Conservation (phyloP, 2,797 vertebrate genomes). For the Sphaeramia orbicularis region DNA sequence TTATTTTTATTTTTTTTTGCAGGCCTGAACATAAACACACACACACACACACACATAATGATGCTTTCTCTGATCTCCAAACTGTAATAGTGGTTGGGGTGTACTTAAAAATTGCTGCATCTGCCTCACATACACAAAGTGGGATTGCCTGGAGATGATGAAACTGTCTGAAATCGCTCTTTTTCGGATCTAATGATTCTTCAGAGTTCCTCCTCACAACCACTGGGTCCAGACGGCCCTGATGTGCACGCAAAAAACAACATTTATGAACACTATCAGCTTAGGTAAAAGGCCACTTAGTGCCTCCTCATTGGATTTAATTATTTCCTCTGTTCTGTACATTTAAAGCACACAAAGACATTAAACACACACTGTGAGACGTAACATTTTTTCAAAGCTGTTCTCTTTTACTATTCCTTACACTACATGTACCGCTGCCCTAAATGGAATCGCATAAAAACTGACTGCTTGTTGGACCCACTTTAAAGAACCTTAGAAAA, state of each 20-base stretch:
- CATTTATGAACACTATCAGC: constrained; percentile 39
- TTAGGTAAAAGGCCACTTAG: constrained; percentile 29
- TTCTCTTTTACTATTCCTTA: constrained; percentile 9
- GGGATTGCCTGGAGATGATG: constrained; percentile 71
- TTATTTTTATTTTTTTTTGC: not conserved
- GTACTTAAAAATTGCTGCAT: constrained; percentile 54
- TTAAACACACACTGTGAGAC: constrained; percentile 7
- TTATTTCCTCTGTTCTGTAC: not conserved
- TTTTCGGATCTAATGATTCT: constrained; percentile 71
- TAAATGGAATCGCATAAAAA: constrained; percentile 34
- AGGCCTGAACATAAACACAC: not conserved
- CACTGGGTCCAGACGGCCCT: constrained; percentile 30
- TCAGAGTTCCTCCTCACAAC: constrained; percentile 52
- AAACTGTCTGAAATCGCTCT: constrained; percentile 71
- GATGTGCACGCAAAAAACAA: constrained; percentile 45
- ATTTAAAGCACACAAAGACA: constrained; percentile 9
- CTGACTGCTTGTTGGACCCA: constrained; percentile 26
- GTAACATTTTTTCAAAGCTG: constrained; percentile 26
- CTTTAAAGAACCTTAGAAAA: constrained; percentile 28
- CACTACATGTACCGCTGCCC: constrained; percentile 14
- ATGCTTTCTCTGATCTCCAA: constrained; percentile 48
- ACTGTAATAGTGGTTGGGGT: constrained; percentile 46
- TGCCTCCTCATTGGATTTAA: constrained; percentile 18
- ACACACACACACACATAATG: constrained; percentile 1
- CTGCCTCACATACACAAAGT: constrained; percentile 25